These are phyloP conservation scores for Exephanes ischioxanthus DNA, from an alignment of 2,888 invertebrate species.

Conservation along the genomic window DNA sequence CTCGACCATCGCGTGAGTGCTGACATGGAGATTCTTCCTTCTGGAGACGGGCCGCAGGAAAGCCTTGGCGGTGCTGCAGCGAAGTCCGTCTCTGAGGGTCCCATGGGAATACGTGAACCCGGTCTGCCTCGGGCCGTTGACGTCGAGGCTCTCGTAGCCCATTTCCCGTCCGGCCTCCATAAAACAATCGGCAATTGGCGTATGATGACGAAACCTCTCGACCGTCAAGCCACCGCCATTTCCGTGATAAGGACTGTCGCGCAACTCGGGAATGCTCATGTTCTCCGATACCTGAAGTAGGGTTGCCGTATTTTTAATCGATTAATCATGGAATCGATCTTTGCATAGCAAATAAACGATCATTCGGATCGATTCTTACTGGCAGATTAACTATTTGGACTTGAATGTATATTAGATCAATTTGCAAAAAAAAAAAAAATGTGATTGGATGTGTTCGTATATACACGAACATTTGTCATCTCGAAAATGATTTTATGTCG, in stretches of 20 bases:
- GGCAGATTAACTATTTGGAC: no score
- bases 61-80: constrained; percentile 94
- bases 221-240: constrained; percentile 91
- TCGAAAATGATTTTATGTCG: no score
- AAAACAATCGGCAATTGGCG: constrained; percentile 90
- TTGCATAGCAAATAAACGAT: no score
- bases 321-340: no score
- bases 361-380: no score
- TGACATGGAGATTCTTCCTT: constrained; percentile 91
- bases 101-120: constrained; percentile 93
- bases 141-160: constrained; percentile 90
- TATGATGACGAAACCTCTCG: constrained; percentile 89
- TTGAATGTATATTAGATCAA: no score
- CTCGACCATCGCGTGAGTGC: constrained; percentile 89
- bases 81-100: constrained; percentile 91
- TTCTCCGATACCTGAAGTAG: constrained; percentile 89
- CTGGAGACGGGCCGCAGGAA: constrained; percentile 90
- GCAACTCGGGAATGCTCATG: constrained; percentile 88
- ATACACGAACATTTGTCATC: no score
- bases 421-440: no score
- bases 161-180: constrained; percentile 90
- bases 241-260: constrained; percentile 88
- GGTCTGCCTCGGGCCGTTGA: constrained; percentile 92
- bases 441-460: no score
- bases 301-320: no score